Conservation (phyloP, 2,888 invertebrate species). For the Beris chalybata region DNA sequence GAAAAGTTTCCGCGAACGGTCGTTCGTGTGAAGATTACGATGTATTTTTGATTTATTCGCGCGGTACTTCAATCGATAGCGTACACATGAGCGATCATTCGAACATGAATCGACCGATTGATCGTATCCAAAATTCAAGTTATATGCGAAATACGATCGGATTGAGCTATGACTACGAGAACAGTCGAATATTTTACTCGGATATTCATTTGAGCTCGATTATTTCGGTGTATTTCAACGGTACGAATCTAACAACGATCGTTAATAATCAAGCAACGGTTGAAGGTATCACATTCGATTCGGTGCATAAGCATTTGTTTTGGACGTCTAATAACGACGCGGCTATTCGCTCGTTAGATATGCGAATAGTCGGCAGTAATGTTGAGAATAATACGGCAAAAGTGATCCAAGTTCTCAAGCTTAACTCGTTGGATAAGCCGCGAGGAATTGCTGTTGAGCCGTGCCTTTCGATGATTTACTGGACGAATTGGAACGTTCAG, state of each 20-base stretch:
- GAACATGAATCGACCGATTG: slow-evolving; percentile 76
- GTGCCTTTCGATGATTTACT: slow-evolving; percentile 72
- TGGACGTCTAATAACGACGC: slow-evolving; percentile 86
- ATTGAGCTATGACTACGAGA: slow-evolving; percentile 74
- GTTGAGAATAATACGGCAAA: slow-evolving; percentile 56
- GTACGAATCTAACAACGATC: slow-evolving; percentile 69
- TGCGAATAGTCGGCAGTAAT: slow-evolving; percentile 43
- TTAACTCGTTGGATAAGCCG: slow-evolving; percentile 74
- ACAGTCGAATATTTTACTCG: slow-evolving; percentile 77
- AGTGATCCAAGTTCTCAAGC: slow-evolving; percentile 62
- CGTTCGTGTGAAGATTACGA: slow-evolving; percentile 73
- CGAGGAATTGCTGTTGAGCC: slow-evolving; percentile 84
- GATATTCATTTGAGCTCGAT: slow-evolving; percentile 87
- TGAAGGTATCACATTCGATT: slow-evolving; percentile 82
- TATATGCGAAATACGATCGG: slow-evolving; percentile 85
- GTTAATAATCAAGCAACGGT: slow-evolving; percentile 79
- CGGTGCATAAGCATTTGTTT: slow-evolving; percentile 69
- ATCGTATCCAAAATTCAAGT: slow-evolving; percentile 70
- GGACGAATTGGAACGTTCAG: slow-evolving; percentile 89
- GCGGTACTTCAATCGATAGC: slow-evolving; percentile 79
- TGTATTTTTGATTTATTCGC: slow-evolving; percentile 81
- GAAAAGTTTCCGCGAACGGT: slow-evolving; percentile 67
- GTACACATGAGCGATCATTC: slow-evolving; percentile 73
- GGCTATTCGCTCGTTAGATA: slow-evolving; percentile 60
- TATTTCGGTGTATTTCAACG: slow-evolving; percentile 80